Evolutionary conservation across 2,113 vertebrate genomes (phyloP).

Genomic region (Collichthys lucidus): DNA sequence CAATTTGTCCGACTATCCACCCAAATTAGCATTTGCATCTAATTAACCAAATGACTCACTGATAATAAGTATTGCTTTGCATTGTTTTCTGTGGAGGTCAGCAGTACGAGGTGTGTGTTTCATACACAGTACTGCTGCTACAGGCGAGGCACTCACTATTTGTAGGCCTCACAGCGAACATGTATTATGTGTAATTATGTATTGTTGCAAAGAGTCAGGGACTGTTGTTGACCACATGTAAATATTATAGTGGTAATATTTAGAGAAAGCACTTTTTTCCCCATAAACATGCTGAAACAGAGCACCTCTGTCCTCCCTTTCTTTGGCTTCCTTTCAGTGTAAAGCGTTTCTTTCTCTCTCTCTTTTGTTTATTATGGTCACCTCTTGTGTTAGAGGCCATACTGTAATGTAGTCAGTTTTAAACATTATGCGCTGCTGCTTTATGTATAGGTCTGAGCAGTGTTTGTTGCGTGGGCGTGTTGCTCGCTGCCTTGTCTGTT

Average conservation of each 20-base stretch:
- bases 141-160: background rate
- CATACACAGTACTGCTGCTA: background rate
- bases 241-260: background rate
- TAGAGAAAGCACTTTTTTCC: background rate
- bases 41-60: background rate
- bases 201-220: background rate
- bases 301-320: constrained; percentile 11
- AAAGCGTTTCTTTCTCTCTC: background rate
- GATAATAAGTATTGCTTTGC: background rate
- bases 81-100: background rate
- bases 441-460: constrained; percentile 23
- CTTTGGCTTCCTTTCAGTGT: background rate
- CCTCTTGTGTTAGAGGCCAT: background rate
- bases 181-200: background rate
- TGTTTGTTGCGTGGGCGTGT: constrained; percentile 58
- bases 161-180: background rate
- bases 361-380: background rate
- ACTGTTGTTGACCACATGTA: background rate
- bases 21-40: background rate
- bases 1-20: background rate
- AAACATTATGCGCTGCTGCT: background rate
- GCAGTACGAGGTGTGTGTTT: background rate
- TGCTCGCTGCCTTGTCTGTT: constrained; percentile 53
- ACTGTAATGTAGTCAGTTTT: background rate
- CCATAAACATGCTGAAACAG: background rate